phyloP scores from a whole-genome alignment of 2,888 invertebrate genomes.

The Scaptodrosophila latifasciaeformis region DNA sequence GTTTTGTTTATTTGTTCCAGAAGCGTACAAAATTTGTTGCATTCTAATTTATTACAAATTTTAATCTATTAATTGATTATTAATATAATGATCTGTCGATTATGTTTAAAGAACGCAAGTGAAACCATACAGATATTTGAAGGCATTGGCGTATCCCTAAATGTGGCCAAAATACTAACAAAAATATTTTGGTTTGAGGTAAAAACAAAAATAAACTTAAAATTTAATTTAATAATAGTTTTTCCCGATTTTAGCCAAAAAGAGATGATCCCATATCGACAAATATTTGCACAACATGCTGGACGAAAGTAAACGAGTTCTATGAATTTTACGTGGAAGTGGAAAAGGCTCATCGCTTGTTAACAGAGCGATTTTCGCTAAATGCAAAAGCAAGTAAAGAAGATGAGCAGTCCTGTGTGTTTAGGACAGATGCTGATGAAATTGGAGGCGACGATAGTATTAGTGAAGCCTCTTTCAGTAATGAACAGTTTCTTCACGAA shows the following conservation, averaged over 20 bases:
- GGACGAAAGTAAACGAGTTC: slow-evolving; percentile 63
- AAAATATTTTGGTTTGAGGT: slow-evolving; percentile 75
- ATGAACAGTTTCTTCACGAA: slow-evolving; percentile 49
- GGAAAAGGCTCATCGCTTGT: slow-evolving; percentile 65
- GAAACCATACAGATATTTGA: slow-evolving; percentile 71
- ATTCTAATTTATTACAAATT: neutral
- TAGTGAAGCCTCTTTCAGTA: slow-evolving; percentile 41
- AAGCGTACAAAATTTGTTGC: too few species aligned
- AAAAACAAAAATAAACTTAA: neutral
- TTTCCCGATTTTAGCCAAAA: slow-evolving; percentile 41
- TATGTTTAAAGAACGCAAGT: slow-evolving; percentile 67
- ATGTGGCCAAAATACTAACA: slow-evolving; percentile 62
- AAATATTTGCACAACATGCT: slow-evolving; percentile 67
- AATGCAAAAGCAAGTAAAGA: slow-evolving; percentile 14
- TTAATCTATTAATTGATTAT: neutral
- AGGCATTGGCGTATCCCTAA: slow-evolving; percentile 53
- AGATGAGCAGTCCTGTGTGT: neutral
- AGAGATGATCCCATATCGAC: slow-evolving; percentile 69
- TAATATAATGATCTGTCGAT: slow-evolving; percentile 70
- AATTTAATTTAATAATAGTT: neutral
- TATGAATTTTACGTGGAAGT: slow-evolving; percentile 64
- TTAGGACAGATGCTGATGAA: slow-evolving; percentile 3
- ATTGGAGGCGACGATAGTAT: slow-evolving; percentile 16
- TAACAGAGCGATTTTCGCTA: slow-evolving; percentile 65
- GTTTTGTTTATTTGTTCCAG: too few species aligned